These are phyloP conservation scores for Holothuria leucospilota DNA, from an alignment of 53 echinoderm and acorn worm genomes.

Conservation along the genomic window DNA sequence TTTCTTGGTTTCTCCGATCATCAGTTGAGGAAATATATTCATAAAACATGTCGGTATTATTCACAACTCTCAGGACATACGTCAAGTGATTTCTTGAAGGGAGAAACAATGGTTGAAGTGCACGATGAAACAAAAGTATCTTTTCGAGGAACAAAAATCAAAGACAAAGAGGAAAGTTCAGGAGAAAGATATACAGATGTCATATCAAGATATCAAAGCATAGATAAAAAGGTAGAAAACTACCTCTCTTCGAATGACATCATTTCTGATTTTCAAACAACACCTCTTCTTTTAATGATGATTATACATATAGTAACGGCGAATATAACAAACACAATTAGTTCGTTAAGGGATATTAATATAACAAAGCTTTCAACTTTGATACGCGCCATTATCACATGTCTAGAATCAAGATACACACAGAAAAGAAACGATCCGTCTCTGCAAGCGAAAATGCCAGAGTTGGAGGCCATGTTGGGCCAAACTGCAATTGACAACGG, in stretches of 20 bases:
- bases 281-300: constrained; percentile 36
- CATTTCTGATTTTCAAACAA: not conserved
- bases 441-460: not conserved
- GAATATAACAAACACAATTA: not conserved
- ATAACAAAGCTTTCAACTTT: constrained; percentile 15
- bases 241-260: constrained; percentile 1
- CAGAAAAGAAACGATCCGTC: constrained; percentile 3
- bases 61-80: not conserved
- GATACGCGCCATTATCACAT: constrained; percentile 13
- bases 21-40: constrained; percentile 6
- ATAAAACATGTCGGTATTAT: constrained; percentile 16
- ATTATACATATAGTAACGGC: constrained; percentile 9
- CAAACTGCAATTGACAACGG: not conserved
- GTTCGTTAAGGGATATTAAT: not conserved
- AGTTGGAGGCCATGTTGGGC: not conserved
- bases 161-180: too few species aligned
- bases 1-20: constrained; percentile 1
- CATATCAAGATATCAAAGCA: too few species aligned
- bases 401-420: constrained; percentile 17
- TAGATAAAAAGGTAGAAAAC: not conserved
- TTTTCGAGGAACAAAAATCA: too few species aligned
- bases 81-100: not conserved
- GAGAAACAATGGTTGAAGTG: too few species aligned
- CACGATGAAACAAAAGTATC: too few species aligned
- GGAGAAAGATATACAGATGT: too few species aligned